Conservation (phyloP, 2,113 vertebrate genomes). For the Orientallactaga bullata region DNA sequence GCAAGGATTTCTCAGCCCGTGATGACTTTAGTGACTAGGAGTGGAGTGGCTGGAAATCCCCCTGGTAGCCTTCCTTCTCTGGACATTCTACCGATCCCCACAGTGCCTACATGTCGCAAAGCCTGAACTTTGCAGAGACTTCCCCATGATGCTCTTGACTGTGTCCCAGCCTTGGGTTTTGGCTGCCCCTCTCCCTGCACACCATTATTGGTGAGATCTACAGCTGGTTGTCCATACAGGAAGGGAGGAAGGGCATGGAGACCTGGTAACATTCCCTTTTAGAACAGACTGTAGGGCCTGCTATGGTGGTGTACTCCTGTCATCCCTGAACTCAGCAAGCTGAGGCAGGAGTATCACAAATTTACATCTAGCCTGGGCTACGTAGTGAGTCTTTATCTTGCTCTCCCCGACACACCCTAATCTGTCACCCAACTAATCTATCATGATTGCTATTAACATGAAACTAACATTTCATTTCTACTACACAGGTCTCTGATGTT, state of each 20-base stretch:
- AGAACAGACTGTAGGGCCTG: neutral
- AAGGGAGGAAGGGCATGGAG: neutral
- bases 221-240: neutral
- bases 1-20: neutral
- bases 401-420: neutral
- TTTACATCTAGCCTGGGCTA: neutral
- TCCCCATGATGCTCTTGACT: neutral
- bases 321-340: neutral
- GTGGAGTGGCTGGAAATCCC: neutral
- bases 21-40: neutral
- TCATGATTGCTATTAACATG: neutral
- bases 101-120: neutral
- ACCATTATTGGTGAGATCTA: neutral
- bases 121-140: neutral
- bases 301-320: neutral
- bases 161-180: neutral
- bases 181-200: neutral
- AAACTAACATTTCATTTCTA: conserved; percentile 20
- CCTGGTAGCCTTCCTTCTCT: neutral
- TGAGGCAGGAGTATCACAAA: neutral
- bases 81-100: neutral
- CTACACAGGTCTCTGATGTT: neutral
- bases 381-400: neutral
- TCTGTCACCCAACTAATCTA: neutral
- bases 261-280: neutral